Base-by-base conservation (phyloP, 2,888 invertebrate species). In the Mesorhabditis spiculigera region DNA sequence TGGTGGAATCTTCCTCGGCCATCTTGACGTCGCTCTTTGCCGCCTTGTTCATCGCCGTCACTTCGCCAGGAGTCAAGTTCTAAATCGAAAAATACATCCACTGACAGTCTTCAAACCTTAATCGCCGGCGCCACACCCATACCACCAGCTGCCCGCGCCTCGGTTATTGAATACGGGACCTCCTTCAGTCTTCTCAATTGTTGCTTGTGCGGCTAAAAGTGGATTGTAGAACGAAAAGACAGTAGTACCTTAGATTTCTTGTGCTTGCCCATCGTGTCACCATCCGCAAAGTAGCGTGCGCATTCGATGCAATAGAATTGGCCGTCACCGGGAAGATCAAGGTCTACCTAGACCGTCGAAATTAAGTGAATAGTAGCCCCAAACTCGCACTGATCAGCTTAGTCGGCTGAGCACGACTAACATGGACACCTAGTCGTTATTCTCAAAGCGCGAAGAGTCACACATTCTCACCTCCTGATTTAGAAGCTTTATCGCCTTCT, bases 281-380 rank as follows among this genome's bases (percentile, higher is more conserved):
- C 79, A 69, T 80, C 80, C 64, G 79, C 71, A 67, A 85, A 85
- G 71, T 85, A 77, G 16, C 82, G 75, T 45, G 87, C 86, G 83
- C 89, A 89, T 70, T 87, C 86, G 62, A 88, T 78, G 74, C 89
- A 89, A 76, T 88, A 88, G 78, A 85, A 85, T 74, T 88, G 88
- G 0, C 86, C 88, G 68, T 86, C 86, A 5, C 89, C 58, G 5
- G 88, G 87, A 64, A 86, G 77, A 74, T 89, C 88, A 61, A 80
- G 72, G 68, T 85, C 84, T n/a, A 82, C 69, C 74, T 80, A 66
- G 68, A 73, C 28, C 5, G 28, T 28, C 5, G 5, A 41, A n/a
- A 67, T 41, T n/a, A 44, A 42, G 45, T 44, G 10, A 70, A 45
- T 8, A 10, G 44, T 41, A 65, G 16, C 44, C 65, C 43, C 10